phyloP scores from a whole-genome alignment of 2,113 vertebrate genomes.

The Suricata suricatta region DNA sequence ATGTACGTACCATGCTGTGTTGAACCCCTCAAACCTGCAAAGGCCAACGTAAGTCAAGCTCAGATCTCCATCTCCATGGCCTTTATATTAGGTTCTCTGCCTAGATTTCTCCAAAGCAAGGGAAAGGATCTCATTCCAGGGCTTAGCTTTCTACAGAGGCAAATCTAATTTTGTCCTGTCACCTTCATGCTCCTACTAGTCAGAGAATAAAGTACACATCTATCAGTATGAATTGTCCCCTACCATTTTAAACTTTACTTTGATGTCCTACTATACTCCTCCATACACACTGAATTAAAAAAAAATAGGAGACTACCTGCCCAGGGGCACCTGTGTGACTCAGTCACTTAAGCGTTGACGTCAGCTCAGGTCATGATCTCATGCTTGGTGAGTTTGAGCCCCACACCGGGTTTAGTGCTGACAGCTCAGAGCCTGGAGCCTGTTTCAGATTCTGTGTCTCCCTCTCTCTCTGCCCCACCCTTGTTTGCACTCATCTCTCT shows the following conservation, averaged over 20 bases:
- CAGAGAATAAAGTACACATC: neutral
- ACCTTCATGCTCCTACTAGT: neutral
- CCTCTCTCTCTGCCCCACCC: too few relatives aligned
- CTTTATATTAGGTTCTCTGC: neutral
- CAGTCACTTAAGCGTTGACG: too few relatives aligned
- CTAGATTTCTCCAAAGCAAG: neutral
- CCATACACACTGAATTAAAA: neutral
- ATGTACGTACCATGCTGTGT: neutral
- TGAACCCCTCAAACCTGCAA: neutral
- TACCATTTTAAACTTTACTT: neutral
- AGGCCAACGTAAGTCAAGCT: neutral
- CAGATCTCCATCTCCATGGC: neutral
- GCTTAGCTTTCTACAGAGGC: neutral
- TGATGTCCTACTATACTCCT: accelerated
- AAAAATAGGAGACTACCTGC: neutral
- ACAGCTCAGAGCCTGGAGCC: too few relatives aligned
- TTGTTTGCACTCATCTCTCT: too few relatives aligned
- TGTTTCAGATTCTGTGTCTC: too few relatives aligned
- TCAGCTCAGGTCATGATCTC: too few relatives aligned
- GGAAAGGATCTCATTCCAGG: neutral
- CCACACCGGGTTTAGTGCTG: too few relatives aligned
- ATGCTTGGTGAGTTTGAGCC: too few relatives aligned
- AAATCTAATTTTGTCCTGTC: neutral
- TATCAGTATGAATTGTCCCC: neutral
- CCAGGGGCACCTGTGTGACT: too few relatives aligned